phyloP scores from a whole-genome alignment of 2,888 invertebrate species.

The Desoria tigrina region DNA sequence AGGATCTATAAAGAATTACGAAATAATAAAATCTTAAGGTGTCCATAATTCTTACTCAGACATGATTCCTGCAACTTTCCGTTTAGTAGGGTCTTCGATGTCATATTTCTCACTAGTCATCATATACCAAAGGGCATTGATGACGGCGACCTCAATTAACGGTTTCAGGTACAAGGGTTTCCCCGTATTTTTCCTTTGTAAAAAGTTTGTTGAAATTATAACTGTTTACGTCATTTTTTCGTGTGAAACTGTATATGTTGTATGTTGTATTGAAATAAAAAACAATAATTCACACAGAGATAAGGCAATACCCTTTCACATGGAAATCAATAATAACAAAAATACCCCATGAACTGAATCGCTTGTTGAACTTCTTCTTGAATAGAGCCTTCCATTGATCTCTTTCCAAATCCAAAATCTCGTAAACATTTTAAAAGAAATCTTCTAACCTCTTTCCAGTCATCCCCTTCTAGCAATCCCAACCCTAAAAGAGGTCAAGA shows the following conservation, averaged over 20 bases:
- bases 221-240: too few relatives aligned
- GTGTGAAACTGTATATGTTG: not conserved
- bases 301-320: not conserved
- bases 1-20: too few relatives aligned
- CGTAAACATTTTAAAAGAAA: constrained; percentile 43
- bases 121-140: constrained; percentile 46
- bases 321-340: not conserved
- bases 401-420: constrained; percentile 48
- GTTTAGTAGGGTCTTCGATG: constrained; percentile 47
- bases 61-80: constrained; percentile 39
- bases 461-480: constrained; percentile 45
- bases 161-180: constrained; percentile 45
- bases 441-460: constrained; percentile 47
- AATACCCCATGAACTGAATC: constrained; percentile 39
- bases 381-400: constrained; percentile 47
- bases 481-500: constrained; percentile 27
- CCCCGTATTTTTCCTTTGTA: constrained; percentile 26
- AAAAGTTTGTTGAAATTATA: not conserved
- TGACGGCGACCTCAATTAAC: constrained; percentile 43
- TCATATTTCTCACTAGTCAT: constrained; percentile 50
- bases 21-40: too few relatives aligned
- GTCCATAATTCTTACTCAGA: constrained; percentile 50
- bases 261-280: not conserved
- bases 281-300: not conserved
- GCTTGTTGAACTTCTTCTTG: constrained; percentile 44